phyloP scores from a whole-genome alignment of 2,888 invertebrate genomes.

The Plebejus argus region DNA sequence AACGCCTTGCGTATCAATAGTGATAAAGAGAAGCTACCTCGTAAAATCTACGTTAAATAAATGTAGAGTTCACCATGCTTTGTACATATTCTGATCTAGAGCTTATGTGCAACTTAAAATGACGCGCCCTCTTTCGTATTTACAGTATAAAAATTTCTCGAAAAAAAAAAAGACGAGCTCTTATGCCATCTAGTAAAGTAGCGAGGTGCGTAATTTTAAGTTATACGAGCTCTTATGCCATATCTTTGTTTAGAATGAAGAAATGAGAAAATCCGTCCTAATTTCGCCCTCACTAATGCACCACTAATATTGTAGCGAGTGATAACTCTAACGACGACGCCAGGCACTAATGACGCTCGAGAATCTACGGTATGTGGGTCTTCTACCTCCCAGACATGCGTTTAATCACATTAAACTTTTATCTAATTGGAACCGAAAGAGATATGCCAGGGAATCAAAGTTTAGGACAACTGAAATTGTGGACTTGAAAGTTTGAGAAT shows the following conservation, averaged over 20 bases:
- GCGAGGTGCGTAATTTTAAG: too few species aligned
- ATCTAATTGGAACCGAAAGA: background rate
- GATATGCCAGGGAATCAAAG: background rate
- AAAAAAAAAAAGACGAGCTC: too few species aligned
- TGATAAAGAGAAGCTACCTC: background rate
- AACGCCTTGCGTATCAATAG: background rate
- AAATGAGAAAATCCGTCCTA: background rate
- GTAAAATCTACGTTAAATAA: background rate
- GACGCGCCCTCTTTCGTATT: too few species aligned
- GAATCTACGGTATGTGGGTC: constrained; percentile 12
- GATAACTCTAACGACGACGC: constrained; percentile 8
- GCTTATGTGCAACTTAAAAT: too few species aligned
- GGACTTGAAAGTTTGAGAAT: too few species aligned
- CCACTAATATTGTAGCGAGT: constrained; percentile 10
- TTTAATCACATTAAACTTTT: background rate
- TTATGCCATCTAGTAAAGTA: too few species aligned
- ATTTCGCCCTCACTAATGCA: constrained; percentile 1
- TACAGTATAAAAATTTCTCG: too few species aligned
- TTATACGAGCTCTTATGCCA: background rate
- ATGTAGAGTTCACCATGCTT: background rate
- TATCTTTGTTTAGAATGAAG: background rate
- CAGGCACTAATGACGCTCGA: background rate
- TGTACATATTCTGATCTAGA: too few species aligned
- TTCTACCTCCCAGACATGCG: background rate
- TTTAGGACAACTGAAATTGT: too few species aligned